phyloP scores from a whole-genome alignment of 1,140 invertebrate genomes.

The Pogonomyrmex californicus region DNA sequence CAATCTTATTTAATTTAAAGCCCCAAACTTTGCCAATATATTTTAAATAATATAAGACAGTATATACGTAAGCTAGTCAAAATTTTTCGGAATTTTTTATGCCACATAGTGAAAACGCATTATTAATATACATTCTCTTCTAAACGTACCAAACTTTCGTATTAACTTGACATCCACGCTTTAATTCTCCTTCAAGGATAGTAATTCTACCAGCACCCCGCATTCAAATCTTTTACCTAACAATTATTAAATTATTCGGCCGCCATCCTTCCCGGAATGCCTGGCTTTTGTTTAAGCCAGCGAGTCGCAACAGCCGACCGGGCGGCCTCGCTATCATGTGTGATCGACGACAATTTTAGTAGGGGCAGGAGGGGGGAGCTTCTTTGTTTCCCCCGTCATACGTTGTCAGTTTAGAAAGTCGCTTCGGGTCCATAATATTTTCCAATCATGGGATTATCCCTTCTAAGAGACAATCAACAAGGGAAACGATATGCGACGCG shows the following conservation, averaged over 20 bases:
- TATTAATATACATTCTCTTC: neutral
- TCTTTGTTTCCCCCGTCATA: slow-evolving; percentile 31
- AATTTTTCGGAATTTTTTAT: neutral
- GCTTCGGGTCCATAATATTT: slow-evolving; percentile 50
- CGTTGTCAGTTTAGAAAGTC: neutral
- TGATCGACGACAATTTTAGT: slow-evolving; percentile 50
- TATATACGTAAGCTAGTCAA: neutral
- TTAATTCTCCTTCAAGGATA: slow-evolving; percentile 28
- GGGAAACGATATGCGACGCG: slow-evolving; percentile 30
- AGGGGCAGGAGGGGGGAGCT: neutral
- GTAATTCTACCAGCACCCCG: neutral
- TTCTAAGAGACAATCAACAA: slow-evolving; percentile 70
- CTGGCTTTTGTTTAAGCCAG: neutral
- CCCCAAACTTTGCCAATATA: neutral
- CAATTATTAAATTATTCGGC: slow-evolving; percentile 61
- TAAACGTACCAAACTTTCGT: neutral
- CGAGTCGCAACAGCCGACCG: slow-evolving; percentile 22
- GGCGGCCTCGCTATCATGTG: neutral
- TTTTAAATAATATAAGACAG: neutral
- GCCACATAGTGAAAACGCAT: neutral
- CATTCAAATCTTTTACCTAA: slow-evolving; percentile 53
- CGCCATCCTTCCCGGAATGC: slow-evolving; percentile 54
- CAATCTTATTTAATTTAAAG: neutral
- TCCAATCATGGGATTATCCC: slow-evolving; percentile 76
- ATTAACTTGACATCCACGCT: neutral